Percentiles rank a stretch among this genome's conserved stretches.
Evolutionary conservation across 2,888 invertebrate species (phyloP).

Genomic region (Gari tellinella): DNA sequence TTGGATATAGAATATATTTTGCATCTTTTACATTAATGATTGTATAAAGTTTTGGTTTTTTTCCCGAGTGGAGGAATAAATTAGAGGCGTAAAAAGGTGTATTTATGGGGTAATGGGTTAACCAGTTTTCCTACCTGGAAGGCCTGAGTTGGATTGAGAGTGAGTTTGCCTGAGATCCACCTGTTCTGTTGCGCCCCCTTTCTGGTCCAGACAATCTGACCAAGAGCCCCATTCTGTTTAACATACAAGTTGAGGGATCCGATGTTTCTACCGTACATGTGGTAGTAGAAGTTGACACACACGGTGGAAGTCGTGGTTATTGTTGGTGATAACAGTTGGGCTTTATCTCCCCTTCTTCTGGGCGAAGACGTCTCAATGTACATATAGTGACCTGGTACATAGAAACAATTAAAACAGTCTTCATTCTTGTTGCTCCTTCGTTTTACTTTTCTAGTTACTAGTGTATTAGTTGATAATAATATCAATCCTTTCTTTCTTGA

Average conservation of each 20-base stretch:
- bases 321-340: conserved; percentile 67
- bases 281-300: conserved; percentile 75
- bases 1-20: too few species aligned
- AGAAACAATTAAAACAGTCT: not conserved
- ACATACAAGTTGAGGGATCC: conserved; percentile 70
- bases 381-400: conserved; percentile 70
- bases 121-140: too few species aligned
- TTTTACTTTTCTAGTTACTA: too few species aligned
- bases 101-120: too few species aligned
- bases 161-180: conserved; percentile 73
- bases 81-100: too few species aligned
- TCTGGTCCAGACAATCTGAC: conserved; percentile 68
- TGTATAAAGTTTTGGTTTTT: too few species aligned
- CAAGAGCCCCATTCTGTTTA: conserved; percentile 36
- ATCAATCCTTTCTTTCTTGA: too few species aligned
- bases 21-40: too few species aligned
- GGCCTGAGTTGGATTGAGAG: conserved; percentile 50
- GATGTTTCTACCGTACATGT: conserved; percentile 74
- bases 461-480: too few species aligned
- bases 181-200: conserved; percentile 72
- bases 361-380: conserved; percentile 74
- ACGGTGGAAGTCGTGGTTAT: conserved; percentile 45
- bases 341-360: conserved; percentile 69
- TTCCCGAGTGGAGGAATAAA: too few species aligned
- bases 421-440: too few species aligned